Conservation (phyloP, 2,888 invertebrate species). For the Eumerus sabulonum region DNA sequence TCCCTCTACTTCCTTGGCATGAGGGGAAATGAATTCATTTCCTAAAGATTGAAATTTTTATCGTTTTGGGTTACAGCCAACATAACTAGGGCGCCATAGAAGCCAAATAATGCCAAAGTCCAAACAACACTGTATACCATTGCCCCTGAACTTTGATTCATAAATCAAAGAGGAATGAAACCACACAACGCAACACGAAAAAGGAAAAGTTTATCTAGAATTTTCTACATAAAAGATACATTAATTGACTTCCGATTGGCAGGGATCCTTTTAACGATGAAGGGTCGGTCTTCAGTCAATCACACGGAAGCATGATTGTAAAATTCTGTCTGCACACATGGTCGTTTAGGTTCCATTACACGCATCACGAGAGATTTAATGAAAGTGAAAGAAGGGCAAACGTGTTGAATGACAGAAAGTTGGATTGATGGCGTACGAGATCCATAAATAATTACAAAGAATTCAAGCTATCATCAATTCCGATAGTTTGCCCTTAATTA, state of each 20-base stretch:
- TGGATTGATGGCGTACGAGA: neutral
- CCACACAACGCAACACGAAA: neutral
- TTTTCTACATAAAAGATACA: neutral
- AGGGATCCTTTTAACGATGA: too few relatives aligned
- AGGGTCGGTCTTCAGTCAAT: too few relatives aligned
- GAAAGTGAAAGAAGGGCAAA: neutral
- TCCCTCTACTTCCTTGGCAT: too few relatives aligned
- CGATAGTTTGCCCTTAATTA: slow-evolving; percentile 26
- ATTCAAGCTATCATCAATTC: slow-evolving; percentile 33
- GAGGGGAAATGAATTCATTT: too few relatives aligned
- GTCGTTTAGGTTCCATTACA: neutral
- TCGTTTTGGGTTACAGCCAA: too few relatives aligned
- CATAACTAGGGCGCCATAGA: too few relatives aligned
- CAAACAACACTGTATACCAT: too few relatives aligned
- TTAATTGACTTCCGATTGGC: too few relatives aligned
- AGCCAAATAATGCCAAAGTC: too few relatives aligned
- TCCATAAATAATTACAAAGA: slow-evolving; percentile 41
- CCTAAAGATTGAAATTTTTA: too few relatives aligned
- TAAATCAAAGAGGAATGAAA: neutral
- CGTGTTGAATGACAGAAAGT: neutral
- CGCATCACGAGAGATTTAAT: neutral
- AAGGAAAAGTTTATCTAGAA: too few relatives aligned
- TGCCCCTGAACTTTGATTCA: neutral
- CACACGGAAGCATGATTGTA: neutral
- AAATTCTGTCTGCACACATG: neutral